phyloP scores from a whole-genome alignment of 2,888 invertebrate genomes.

The Pterobdella sp. region DNA sequence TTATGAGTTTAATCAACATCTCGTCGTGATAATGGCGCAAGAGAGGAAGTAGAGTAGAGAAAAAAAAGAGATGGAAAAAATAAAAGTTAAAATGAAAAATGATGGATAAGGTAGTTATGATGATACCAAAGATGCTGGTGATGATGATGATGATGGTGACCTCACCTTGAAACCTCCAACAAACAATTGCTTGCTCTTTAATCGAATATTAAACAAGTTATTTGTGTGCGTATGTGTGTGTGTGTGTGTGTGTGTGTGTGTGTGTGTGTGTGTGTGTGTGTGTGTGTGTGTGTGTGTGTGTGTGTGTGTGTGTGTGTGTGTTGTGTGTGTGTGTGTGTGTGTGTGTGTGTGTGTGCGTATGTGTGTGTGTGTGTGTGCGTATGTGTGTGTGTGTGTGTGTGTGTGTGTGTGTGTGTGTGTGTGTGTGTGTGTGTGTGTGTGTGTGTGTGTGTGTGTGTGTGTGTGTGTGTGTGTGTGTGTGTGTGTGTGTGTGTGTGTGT shows the following conservation, averaged over 20 bases:
- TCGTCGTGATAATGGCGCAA: background rate
- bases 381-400: conserved; percentile 23
- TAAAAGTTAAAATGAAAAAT: background rate
- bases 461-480: conserved; percentile 31
- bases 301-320: background rate
- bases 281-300: background rate
- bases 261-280: conserved; percentile 5
- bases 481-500: conserved; percentile 29
- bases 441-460: conserved; percentile 32
- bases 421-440: conserved; percentile 31
- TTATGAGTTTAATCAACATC: background rate
- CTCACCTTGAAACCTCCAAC: background rate
- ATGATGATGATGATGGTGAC: background rate
- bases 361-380: conserved; percentile 14
- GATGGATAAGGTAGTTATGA: conserved; percentile 1
- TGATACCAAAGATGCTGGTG: background rate
- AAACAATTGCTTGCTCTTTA: background rate
- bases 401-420: conserved; percentile 30
- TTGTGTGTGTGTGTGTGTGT: background rate
- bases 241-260: background rate
- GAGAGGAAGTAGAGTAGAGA: background rate
- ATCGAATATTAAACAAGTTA: conserved; percentile 6
- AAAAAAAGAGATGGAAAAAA: background rate
- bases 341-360: background rate
- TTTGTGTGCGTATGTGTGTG: background rate